A percentile compares a stretch with the other conserved stretches of the same genome.
Conservation (phyloP, 2,888 invertebrate species). For the Limenitis arthemis region DNA sequence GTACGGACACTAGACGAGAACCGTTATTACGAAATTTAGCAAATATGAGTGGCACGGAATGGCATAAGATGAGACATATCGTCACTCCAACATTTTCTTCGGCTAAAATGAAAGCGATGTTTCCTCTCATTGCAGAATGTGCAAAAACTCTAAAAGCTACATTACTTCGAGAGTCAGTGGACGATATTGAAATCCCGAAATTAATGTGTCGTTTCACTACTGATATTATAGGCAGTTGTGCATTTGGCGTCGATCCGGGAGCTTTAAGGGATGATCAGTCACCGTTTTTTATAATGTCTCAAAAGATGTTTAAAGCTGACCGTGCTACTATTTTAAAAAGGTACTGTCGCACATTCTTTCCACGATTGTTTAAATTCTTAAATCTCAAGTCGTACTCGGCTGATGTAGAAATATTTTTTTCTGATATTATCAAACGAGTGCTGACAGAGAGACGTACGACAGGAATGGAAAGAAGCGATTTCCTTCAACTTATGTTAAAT, state of each 20-base stretch:
- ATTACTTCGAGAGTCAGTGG: constrained; percentile 36
- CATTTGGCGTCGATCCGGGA: constrained; percentile 60
- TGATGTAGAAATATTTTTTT: constrained; percentile 58
- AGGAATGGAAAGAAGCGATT: constrained; percentile 50
- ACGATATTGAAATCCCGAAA: constrained; percentile 50
- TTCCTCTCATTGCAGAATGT: constrained; percentile 57
- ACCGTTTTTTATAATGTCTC: constrained; percentile 59
- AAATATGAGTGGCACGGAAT: constrained; percentile 63
- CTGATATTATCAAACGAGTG: constrained; percentile 54
- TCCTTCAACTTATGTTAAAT: constrained; percentile 63
- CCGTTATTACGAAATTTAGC: constrained; percentile 59
- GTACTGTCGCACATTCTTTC: constrained; percentile 58
- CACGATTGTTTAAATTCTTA: constrained; percentile 53
- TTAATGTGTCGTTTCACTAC: constrained; percentile 59
- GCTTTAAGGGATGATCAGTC: constrained; percentile 52
- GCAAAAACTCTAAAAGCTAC: constrained; percentile 44
- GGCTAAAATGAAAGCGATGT: constrained; percentile 68
- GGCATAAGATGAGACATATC: constrained; percentile 62
- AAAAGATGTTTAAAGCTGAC: constrained; percentile 59
- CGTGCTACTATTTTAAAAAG: constrained; percentile 51
- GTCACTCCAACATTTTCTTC: constrained; percentile 64
- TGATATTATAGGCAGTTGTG: constrained; percentile 63
- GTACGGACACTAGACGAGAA: constrained; percentile 58
- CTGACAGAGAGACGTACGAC: constrained; percentile 48
- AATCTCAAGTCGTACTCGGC: constrained; percentile 56